phyloP scores from a whole-genome alignment of 2,113 vertebrate species.

The Sminthopsis crassicaudata region DNA sequence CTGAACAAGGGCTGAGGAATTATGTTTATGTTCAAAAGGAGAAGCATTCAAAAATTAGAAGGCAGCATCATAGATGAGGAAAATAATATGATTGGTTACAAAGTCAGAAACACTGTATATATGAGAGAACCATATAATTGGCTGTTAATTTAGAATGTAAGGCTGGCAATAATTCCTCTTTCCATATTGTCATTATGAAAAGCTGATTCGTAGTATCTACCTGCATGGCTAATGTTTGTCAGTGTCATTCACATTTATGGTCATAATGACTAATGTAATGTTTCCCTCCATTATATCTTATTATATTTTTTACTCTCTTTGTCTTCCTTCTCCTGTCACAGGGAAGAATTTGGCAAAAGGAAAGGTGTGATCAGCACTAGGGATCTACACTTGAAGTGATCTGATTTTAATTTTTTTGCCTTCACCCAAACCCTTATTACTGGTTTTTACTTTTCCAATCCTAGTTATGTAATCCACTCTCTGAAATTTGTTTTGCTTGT shows the following conservation, averaged over 20 bases:
- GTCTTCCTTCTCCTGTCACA: background rate
- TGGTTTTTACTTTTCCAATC: no score
- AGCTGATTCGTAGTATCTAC: background rate
- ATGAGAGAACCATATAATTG: background rate
- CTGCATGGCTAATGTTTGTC: background rate
- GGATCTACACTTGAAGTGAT: background rate
- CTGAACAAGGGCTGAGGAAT: background rate
- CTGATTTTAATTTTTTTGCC: background rate
- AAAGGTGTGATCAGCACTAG: background rate
- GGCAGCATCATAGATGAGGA: background rate
- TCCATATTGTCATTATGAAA: background rate
- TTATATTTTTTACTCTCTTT: background rate
- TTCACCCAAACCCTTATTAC: no score
- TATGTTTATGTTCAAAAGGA: background rate
- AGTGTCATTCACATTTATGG: background rate
- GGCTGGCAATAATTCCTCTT: background rate
- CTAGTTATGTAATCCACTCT: no score
- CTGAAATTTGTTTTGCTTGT: no score
- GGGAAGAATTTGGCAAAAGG: background rate
- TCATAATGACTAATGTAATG: background rate
- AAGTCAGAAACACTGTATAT: background rate
- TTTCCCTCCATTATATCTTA: background rate
- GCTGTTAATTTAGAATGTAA: background rate
- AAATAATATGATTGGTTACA: background rate
- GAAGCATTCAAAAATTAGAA: background rate